Evolutionary conservation across 2,888 invertebrate genomes (phyloP).

Genomic region (Xanthia togata): DNA sequence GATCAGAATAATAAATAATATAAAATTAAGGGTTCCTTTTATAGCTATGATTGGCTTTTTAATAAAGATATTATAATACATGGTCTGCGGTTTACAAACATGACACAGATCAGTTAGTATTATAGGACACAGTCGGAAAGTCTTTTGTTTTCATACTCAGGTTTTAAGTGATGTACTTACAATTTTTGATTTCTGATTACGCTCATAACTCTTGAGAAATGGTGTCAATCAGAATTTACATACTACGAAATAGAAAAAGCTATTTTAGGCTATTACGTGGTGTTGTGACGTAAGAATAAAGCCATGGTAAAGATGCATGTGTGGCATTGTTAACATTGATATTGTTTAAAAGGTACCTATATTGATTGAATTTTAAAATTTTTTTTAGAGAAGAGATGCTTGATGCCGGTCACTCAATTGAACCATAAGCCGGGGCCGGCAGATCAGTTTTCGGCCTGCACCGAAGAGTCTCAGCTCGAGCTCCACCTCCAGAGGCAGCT

Average conservation of each 20-base stretch:
- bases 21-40: conserved; percentile 33
- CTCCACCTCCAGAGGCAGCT: conserved; percentile 82
- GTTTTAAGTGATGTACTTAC: background rate
- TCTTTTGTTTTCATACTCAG: too few species aligned
- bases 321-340: conserved; percentile 5
- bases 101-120: background rate
- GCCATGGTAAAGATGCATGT: background rate
- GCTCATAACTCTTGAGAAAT: background rate
- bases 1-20: conserved; percentile 53
- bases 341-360: background rate
- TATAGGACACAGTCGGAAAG: background rate
- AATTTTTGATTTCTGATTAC: background rate
- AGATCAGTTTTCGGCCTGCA: conserved; percentile 77
- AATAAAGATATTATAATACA: conserved; percentile 10
- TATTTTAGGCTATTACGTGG: background rate
- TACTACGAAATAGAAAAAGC: background rate
- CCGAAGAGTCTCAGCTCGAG: conserved; percentile 82
- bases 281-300: background rate
- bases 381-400: conserved; percentile 82
- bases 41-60: conserved; percentile 31
- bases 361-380: background rate
- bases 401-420: conserved; percentile 83
- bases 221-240: background rate
- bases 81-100: background rate
- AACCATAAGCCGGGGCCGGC: conserved; percentile 82